Percentiles rank a stretch among this genome's conserved stretches.
Evolutionary conservation across 1,140 invertebrate genomes (phyloP).

Genomic region (Tetragonula clypearis): DNA sequence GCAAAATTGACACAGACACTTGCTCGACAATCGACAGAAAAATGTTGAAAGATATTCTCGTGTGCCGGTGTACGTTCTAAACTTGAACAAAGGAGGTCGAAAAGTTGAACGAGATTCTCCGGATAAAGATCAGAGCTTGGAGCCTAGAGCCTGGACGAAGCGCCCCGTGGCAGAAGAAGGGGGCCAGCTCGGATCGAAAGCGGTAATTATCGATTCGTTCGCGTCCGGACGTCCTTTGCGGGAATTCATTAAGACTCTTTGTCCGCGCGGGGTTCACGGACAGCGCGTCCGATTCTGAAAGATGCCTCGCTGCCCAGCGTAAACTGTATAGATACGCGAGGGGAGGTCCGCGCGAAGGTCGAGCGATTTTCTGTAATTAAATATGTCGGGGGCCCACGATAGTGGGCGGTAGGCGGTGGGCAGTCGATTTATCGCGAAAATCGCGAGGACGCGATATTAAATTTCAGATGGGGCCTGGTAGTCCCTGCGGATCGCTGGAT

Average conservation of each 20-base stretch:
- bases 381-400: slow-evolving; percentile 46
- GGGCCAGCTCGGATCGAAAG: neutral
- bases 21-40: neutral
- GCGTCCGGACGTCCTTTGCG: slow-evolving; percentile 41
- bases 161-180: neutral
- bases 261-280: slow-evolving; percentile 36
- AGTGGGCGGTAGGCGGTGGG: slow-evolving; percentile 62
- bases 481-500: slow-evolving; percentile 27
- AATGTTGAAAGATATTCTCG: neutral
- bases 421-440: slow-evolving; percentile 67
- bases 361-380: slow-evolving; percentile 69
- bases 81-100: neutral
- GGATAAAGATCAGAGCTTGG: slow-evolving; percentile 10
- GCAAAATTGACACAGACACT: too few species aligned
- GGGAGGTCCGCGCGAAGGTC: slow-evolving; percentile 47
- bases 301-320: slow-evolving; percentile 8
- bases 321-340: slow-evolving; percentile 10
- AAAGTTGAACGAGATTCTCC: slow-evolving; percentile 6
- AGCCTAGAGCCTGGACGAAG: neutral
- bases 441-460: slow-evolving; percentile 66
- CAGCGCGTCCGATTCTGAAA: slow-evolving; percentile 28
- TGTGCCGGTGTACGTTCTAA: fast-evolving
- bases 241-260: slow-evolving; percentile 57
- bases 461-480: slow-evolving; percentile 66
- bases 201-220: slow-evolving; percentile 54